Evolutionary conservation across 2,888 invertebrate species (phyloP).

Genomic region (Cosmia trapezina): DNA sequence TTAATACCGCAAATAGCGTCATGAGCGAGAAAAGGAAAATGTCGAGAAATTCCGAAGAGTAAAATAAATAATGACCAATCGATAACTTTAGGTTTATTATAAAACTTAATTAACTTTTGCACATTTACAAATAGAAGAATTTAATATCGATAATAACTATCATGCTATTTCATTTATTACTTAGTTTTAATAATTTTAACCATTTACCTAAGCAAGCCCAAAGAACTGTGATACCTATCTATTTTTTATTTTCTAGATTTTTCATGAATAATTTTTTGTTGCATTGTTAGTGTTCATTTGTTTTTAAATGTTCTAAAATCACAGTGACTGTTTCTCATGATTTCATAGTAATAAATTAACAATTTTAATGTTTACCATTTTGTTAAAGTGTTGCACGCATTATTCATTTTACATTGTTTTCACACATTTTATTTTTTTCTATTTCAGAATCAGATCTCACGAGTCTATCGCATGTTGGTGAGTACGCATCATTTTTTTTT

Average conservation of each 20-base stretch:
- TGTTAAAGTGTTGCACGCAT: conserved; percentile 60
- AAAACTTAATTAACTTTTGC: not conserved
- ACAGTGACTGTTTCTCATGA: conserved; percentile 19
- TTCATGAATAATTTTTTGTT: not conserved
- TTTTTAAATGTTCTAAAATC: conserved; percentile 4
- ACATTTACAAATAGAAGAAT: not conserved
- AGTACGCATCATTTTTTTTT: conserved; percentile 76
- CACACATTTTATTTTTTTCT: conserved; percentile 79
- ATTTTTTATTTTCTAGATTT: not conserved
- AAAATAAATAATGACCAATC: conserved; percentile 7
- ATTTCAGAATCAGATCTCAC: conserved; percentile 92
- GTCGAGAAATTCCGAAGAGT: conserved; percentile 8
- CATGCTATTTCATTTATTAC: not conserved
- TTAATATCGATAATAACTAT: not conserved
- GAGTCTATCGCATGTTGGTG: conserved; percentile 92
- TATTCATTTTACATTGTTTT: conserved; percentile 70
- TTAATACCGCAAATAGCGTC: conserved; percentile 22
- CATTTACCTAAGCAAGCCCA: not conserved
- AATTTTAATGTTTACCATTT: conserved; percentile 64
- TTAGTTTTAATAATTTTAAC: not conserved
- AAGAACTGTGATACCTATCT: not conserved
- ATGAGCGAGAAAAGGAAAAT: conserved; percentile 8
- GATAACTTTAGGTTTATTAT: not conserved
- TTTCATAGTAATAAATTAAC: conserved; percentile 32
- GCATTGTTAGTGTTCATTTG: conserved; percentile 4